A percentile compares a stretch with the other conserved stretches of the same genome.
These are phyloP conservation scores for Pseudochirops cupreus DNA, from an alignment of 2,797 vertebrate genomes.

Conservation along the genomic window DNA sequence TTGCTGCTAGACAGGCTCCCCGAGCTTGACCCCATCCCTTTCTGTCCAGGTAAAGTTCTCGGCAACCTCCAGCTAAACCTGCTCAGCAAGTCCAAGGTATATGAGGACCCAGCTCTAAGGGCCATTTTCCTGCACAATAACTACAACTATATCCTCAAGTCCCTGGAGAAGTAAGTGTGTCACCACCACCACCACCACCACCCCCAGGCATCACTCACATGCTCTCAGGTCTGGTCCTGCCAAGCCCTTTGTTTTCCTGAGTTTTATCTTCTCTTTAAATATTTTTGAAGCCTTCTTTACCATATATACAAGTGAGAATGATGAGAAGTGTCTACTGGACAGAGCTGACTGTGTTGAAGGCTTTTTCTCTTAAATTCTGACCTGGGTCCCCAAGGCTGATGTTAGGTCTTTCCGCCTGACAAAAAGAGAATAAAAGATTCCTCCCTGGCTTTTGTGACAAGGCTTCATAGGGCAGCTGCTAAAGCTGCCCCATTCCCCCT, in stretches of 20 bases:
- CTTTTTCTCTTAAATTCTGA: neutral
- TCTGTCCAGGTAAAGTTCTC: slow-evolving; percentile 92
- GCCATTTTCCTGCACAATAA: slow-evolving; percentile 99
- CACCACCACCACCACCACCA: neutral
- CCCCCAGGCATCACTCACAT: accelerated
- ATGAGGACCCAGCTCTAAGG: slow-evolving; percentile 95
- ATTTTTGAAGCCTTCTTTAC: neutral
- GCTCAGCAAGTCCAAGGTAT: slow-evolving; percentile 98
- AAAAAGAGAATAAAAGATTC: neutral
- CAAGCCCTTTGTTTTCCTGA: neutral
- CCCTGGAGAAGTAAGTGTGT: slow-evolving; percentile 94
- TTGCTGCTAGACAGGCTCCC: neutral
- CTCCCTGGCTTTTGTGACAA: accelerated
- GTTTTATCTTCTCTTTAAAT: neutral
- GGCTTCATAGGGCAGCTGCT: neutral
- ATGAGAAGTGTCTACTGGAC: neutral
- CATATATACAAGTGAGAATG: neutral
- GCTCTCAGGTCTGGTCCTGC: neutral
- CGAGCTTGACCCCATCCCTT: neutral
- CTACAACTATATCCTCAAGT: slow-evolving; percentile 99
- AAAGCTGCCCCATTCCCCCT: accelerated
- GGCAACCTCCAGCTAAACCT: slow-evolving; percentile 97
- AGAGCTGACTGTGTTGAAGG: neutral
- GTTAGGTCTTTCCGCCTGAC: neutral
- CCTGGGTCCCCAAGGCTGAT: neutral